Conservation (phyloP, 2,888 invertebrate species). For the Apotomis capreana region DNA sequence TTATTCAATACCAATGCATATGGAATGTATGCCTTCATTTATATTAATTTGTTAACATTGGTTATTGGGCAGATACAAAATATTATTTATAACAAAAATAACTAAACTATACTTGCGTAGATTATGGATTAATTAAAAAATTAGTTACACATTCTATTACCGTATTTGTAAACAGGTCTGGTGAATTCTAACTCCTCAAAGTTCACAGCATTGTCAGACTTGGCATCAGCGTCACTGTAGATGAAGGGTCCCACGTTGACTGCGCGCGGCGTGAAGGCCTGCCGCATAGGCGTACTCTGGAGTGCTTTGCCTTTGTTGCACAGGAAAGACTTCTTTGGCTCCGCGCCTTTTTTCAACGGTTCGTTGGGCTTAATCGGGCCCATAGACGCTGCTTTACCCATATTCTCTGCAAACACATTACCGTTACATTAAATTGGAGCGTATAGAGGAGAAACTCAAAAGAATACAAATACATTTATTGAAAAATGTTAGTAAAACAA, state of each 20-base stretch:
- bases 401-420: conserved; percentile 62
- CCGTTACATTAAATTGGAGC: not conserved
- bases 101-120: too few species aligned
- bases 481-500: not conserved
- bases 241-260: conserved; percentile 68
- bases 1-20: not conserved
- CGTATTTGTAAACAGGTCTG: conserved; percentile 63
- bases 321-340: conserved; percentile 70
- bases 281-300: conserved; percentile 66
- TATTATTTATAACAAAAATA: too few species aligned
- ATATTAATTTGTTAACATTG: too few species aligned
- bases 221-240: conserved; percentile 63
- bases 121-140: too few species aligned
- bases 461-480: not conserved
- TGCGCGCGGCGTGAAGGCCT: conserved; percentile 66
- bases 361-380: conserved; percentile 72
- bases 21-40: too few species aligned
- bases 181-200: conserved; percentile 70
- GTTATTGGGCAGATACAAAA: too few species aligned
- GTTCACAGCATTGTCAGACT: conserved; percentile 49
- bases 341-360: conserved; percentile 65
- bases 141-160: conserved; percentile 47
- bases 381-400: conserved; percentile 65
- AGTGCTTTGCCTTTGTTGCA: conserved; percentile 70
- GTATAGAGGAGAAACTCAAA: too few species aligned